These are phyloP conservation scores for Epinephelus malabaricus DNA, from an alignment of 2,797 vertebrate genomes.

Conservation along the genomic window DNA sequence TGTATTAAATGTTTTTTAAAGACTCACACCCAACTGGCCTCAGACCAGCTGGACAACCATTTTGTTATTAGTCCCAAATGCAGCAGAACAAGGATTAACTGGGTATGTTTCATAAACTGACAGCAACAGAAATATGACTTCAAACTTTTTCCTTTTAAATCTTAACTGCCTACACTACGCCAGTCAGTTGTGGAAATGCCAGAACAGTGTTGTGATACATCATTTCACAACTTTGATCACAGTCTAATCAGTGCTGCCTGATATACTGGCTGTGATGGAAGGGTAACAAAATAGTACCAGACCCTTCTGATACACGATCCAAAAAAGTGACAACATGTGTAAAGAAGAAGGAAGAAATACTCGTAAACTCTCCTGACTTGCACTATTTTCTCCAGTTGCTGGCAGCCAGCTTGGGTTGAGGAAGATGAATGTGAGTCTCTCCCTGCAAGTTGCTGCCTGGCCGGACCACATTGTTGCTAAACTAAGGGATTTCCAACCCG, in stretches of 20 bases:
- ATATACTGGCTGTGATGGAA: conserved; percentile 33
- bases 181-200: conserved; percentile 15
- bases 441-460: conserved; percentile 27
- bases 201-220: conserved; percentile 19
- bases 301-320: conserved; percentile 1
- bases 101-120: neutral
- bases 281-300: conserved; percentile 27
- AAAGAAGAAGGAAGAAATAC: conserved; percentile 36
- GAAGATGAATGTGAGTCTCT: conserved; percentile 69
- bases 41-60: neutral
- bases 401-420: conserved; percentile 67
- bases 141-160: neutral
- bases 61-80: neutral
- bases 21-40: neutral
- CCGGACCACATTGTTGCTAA: conserved; percentile 67
- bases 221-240: conserved; percentile 34
- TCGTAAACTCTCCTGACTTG: conserved; percentile 60
- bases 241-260: conserved; percentile 36
- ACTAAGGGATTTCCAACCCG: conserved; percentile 70
- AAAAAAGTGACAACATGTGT: conserved; percentile 34
- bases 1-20: neutral
- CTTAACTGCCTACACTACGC: conserved; percentile 5
- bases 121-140: neutral
- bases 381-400: conserved; percentile 49
- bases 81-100: neutral